Conservation (phyloP, 2,113 vertebrate species). For the Corvus cornix region DNA sequence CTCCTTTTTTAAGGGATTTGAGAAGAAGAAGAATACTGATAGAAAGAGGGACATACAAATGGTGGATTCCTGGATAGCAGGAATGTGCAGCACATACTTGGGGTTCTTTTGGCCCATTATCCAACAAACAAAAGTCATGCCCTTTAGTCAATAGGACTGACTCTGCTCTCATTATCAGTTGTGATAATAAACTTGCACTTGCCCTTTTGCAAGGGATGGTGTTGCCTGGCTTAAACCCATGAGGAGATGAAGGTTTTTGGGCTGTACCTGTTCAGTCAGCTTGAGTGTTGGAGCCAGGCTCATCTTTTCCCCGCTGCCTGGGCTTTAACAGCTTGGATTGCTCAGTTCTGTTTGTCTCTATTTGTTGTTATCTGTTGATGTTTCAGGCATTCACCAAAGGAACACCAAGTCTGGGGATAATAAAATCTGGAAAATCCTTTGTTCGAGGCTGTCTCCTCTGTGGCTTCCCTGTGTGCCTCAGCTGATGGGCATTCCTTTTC, state of each 20-base stretch:
- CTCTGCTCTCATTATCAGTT: neutral
- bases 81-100: neutral
- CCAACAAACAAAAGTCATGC: neutral
- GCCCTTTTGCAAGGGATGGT: neutral
- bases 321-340: neutral
- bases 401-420: neutral
- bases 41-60: neutral
- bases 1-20: neutral
- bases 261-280: neutral
- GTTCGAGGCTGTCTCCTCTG: neutral
- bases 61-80: neutral
- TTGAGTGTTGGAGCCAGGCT: neutral
- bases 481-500: slow-evolving; percentile 14
- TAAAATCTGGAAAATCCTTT: neutral
- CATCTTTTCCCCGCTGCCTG: neutral
- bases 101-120: neutral
- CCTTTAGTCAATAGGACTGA: neutral
- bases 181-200: neutral
- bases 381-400: neutral
- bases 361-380: neutral
- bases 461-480: neutral
- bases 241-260: neutral
- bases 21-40: neutral
- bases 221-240: neutral
- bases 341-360: neutral